Percentiles rank a stretch among this genome's conserved stretches.
Evolutionary conservation across 2,888 invertebrate genomes (phyloP).

Genomic region (Drosophila phalerata): DNA sequence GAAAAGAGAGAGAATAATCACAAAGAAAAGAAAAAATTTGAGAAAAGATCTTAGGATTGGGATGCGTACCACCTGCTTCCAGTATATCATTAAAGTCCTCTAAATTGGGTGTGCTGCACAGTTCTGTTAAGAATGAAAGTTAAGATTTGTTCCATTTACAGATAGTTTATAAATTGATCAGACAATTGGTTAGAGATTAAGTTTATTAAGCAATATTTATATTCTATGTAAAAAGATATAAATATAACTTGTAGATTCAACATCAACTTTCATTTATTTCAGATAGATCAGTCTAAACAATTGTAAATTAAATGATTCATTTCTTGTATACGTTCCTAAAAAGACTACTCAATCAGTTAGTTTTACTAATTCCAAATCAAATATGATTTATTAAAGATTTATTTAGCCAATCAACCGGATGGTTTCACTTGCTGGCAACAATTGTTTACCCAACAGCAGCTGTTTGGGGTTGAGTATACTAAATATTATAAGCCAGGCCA

Average conservation of each 20-base stretch:
- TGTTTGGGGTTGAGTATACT: constrained; percentile 10
- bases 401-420: neutral
- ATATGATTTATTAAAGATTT: neutral
- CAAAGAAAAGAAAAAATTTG: constrained; percentile 3
- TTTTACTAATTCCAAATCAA: neutral
- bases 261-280: no score
- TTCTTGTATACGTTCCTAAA: neutral
- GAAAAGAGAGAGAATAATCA: neutral
- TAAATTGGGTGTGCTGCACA: constrained; percentile 85
- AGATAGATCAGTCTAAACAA: no score
- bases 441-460: constrained; percentile 17
- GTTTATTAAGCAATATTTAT: neutral
- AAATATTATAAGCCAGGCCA: constrained; percentile 33
- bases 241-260: neutral
- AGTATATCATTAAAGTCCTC: constrained; percentile 86
- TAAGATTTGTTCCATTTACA: constrained; percentile 19
- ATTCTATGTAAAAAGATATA: neutral
- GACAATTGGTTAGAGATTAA: neutral
- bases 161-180: neutral
- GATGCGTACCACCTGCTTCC: constrained; percentile 86
- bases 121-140: constrained; percentile 62
- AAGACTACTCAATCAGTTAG: neutral
- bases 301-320: no score
- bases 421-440: constrained; percentile 1
- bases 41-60: constrained; percentile 24